These are phyloP conservation scores for Conus canariensis DNA, from an alignment of 2,888 invertebrate genomes.

Conservation along the genomic window DNA sequence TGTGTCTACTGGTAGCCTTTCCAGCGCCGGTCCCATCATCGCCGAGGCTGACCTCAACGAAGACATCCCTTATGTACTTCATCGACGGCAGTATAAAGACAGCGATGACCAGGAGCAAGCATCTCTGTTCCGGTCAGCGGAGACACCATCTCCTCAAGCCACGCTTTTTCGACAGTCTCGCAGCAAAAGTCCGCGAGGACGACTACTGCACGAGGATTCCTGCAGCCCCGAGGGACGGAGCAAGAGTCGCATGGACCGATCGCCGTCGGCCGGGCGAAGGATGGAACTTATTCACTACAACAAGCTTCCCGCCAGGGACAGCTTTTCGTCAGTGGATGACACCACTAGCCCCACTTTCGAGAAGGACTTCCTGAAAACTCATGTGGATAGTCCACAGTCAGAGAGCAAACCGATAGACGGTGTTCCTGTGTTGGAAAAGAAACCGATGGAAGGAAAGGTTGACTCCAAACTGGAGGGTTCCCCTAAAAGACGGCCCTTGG, in stretches of 20 bases:
- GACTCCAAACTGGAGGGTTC: background rate
- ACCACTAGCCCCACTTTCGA: conserved; percentile 75
- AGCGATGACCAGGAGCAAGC: conserved; percentile 51
- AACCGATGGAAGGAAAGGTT: background rate
- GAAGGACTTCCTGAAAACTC: conserved; percentile 60
- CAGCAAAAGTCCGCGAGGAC: conserved; percentile 47
- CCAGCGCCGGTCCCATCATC: background rate
- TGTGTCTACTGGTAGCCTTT: background rate
- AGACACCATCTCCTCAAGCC: conserved; percentile 28
- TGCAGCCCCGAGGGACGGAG: conserved; percentile 19
- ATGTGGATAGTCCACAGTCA: conserved; percentile 36
- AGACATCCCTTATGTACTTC: conserved; percentile 76
- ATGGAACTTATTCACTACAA: conserved; percentile 67
- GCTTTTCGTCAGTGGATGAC: conserved; percentile 77
- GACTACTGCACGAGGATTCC: conserved; percentile 11
- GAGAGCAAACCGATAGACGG: background rate
- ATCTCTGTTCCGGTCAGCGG: conserved; percentile 50
- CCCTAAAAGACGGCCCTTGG: background rate
- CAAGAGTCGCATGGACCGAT: conserved; percentile 53
- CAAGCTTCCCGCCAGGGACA: conserved; percentile 74
- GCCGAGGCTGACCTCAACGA: conserved; percentile 66
- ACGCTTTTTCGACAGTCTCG: conserved; percentile 23
- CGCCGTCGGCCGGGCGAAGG: conserved; percentile 66
- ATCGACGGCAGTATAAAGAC: conserved; percentile 59
- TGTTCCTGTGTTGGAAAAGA: background rate